Percentiles rank a stretch among this genome's conserved stretches.
Conservation (phyloP, 2,113 vertebrate species). For the Nycticryphes semicollaris region DNA sequence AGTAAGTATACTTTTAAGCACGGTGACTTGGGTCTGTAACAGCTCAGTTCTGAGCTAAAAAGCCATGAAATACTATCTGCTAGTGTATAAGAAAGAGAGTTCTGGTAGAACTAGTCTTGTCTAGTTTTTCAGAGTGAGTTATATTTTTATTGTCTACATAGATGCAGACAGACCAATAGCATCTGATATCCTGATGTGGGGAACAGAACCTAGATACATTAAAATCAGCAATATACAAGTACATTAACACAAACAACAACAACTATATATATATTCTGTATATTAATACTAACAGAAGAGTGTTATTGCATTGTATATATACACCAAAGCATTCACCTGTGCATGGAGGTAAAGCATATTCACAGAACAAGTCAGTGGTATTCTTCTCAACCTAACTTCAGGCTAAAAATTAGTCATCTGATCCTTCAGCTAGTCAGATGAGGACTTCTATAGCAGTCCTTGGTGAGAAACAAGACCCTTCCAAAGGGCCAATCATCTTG, state of each 20-base stretch:
- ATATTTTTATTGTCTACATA: not conserved
- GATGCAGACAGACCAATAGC: not conserved
- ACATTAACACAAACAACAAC: not conserved
- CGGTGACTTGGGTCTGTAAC: constrained; percentile 36
- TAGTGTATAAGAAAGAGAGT: constrained; percentile 26
- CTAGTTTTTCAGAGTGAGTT: not conserved
- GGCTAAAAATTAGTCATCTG: not conserved
- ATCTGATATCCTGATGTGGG: not conserved
- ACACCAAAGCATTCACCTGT: not conserved
- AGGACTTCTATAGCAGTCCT: not conserved
- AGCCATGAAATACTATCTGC: constrained; percentile 67
- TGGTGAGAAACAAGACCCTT: not conserved
- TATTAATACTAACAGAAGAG: not conserved
- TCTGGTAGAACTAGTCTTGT: not conserved
- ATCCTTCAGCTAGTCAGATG: not conserved
- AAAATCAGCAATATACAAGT: not conserved
- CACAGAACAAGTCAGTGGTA: not conserved
- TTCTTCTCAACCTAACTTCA: not conserved
- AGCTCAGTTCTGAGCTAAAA: constrained; percentile 67
- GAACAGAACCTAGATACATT: not conserved
- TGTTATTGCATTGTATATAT: not conserved
- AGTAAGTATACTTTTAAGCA: constrained; percentile 64
- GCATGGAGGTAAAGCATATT: not conserved
- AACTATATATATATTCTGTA: not conserved
- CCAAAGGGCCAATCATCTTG: not conserved